Percentiles rank a stretch among this genome's conserved stretches.
Evolutionary conservation across 2,888 invertebrate species (phyloP).

Genomic region (Rhagonycha lutea): DNA sequence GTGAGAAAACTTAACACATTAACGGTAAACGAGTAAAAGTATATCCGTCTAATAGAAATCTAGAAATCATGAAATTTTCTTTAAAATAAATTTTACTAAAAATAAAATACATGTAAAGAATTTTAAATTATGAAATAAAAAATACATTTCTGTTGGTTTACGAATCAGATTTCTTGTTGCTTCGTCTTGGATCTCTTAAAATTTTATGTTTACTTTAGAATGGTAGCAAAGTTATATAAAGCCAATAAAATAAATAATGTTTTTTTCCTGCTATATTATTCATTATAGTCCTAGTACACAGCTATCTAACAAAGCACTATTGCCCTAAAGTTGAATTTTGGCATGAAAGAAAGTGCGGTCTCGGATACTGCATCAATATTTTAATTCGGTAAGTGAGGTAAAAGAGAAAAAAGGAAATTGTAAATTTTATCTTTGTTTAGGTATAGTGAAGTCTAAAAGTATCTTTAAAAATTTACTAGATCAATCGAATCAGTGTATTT

Average conservation of each 20-base stretch:
- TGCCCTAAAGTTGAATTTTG: slow-evolving; percentile 20
- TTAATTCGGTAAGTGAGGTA: slow-evolving; percentile 28
- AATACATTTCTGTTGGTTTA: background rate
- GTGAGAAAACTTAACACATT: background rate
- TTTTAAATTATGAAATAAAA: background rate
- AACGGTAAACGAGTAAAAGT: background rate
- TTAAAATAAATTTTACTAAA: background rate
- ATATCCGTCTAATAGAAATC: background rate
- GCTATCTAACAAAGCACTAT: slow-evolving; percentile 21
- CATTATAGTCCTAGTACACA: slow-evolving; percentile 23
- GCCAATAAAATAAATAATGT: slow-evolving; percentile 12
- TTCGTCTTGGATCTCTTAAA: slow-evolving; percentile 1
- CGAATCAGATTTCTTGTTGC: background rate
- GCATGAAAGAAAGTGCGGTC: slow-evolving; percentile 25
- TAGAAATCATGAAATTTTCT: background rate
- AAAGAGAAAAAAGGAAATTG: slow-evolving; percentile 13
- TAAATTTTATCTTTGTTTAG: background rate
- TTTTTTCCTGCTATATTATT: slow-evolving; percentile 27
- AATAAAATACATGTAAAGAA: background rate
- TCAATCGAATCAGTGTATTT: background rate
- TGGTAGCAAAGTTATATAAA: background rate
- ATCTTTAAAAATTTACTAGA: background rate
- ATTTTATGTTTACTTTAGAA: background rate
- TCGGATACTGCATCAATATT: slow-evolving; percentile 31
- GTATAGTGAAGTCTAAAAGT: background rate